Percentiles rank a stretch among this genome's conserved stretches.
Conservation (phyloP, 2,888 invertebrate genomes). For the Oscheius sp. region DNA sequence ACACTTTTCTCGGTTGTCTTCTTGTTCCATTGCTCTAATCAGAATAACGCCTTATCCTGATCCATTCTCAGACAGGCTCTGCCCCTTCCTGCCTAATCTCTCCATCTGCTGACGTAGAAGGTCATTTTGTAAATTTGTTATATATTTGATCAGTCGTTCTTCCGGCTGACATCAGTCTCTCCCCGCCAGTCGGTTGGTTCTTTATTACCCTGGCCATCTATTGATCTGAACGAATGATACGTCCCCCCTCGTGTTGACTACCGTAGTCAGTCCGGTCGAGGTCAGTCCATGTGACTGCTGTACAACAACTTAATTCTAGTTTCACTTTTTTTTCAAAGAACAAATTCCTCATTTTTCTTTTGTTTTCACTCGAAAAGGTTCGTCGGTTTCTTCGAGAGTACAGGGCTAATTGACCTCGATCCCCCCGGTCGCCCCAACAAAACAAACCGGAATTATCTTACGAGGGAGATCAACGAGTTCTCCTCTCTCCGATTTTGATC, state of each 20-base stretch:
- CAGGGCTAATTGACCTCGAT: too few relatives aligned
- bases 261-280: slow-evolving; percentile 1
- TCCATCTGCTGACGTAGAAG: background rate
- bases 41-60: background rate
- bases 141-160: background rate
- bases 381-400: too few relatives aligned
- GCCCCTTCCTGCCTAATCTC: too few relatives aligned
- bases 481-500: slow-evolving; percentile 14
- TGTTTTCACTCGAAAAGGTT: too few relatives aligned
- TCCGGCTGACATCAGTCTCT: background rate
- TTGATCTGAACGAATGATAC: slow-evolving; percentile 1
- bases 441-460: too few relatives aligned
- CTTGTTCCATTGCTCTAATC: background rate
- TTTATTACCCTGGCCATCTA: background rate
- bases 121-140: background rate
- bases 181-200: background rate
- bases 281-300: too few relatives aligned
- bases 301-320: too few relatives aligned
- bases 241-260: background rate
- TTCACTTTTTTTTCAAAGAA: too few relatives aligned
- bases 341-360: too few relatives aligned
- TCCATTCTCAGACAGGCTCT: background rate
- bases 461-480: slow-evolving; percentile 1
- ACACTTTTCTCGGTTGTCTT: background rate
- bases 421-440: too few relatives aligned